Evolutionary conservation across 2,888 invertebrate genomes (phyloP).

Genomic region (Nasonovia ribisnigri): DNA sequence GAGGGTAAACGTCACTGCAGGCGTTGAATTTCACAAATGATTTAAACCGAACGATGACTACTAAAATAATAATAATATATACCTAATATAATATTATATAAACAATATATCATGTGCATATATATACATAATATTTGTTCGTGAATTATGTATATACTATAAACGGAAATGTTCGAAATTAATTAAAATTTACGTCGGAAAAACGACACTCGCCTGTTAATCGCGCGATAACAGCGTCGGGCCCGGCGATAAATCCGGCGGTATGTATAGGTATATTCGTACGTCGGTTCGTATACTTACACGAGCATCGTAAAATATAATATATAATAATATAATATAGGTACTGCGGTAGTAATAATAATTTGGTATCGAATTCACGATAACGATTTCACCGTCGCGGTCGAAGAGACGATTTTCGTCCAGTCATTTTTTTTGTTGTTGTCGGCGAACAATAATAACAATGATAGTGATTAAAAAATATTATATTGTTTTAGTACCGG

Average conservation of each 20-base stretch:
- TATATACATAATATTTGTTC: background rate
- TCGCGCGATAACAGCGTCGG: constrained; percentile 37
- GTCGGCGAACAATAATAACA: background rate
- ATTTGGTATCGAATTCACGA: background rate
- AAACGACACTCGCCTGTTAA: constrained; percentile 49
- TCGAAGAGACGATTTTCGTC: background rate
- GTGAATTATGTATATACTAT: constrained; percentile 5
- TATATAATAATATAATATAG: background rate
- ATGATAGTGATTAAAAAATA: background rate
- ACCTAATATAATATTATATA: background rate
- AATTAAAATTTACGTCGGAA: constrained; percentile 58
- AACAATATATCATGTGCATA: background rate
- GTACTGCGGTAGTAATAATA: background rate
- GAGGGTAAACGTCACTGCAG: constrained; percentile 40
- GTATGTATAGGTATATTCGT: background rate
- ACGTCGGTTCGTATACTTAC: background rate
- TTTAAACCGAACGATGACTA: constrained; percentile 43
- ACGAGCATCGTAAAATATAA: background rate
- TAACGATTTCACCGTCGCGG: background rate
- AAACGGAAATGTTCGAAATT: constrained; percentile 25
- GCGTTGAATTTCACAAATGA: constrained; percentile 58
- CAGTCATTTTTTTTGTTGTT: background rate
- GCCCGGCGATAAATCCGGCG: constrained; percentile 29
- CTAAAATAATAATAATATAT: constrained; percentile 11
- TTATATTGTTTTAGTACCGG: background rate